A percentile compares a stretch with the other conserved stretches of the same genome.
These are phyloP conservation scores for Tragelaphus imberbis DNA, from an alignment of 2,113 vertebrate genomes.

Conservation along the genomic window DNA sequence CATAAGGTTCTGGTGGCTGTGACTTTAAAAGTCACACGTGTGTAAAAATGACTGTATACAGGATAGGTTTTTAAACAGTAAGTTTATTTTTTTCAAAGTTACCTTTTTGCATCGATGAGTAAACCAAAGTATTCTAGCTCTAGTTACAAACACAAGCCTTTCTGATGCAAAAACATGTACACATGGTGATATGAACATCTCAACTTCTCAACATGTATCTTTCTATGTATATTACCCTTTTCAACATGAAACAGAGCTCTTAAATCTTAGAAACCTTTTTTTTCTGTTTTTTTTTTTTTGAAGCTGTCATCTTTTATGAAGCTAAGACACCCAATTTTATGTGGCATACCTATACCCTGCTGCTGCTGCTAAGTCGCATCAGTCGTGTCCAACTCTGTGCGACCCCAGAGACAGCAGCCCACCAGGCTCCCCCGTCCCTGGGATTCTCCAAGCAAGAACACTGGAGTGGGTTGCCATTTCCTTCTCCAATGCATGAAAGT, in stretches of 20 bases:
- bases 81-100: not conserved
- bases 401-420: rapidly evolving
- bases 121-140: not conserved
- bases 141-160: not conserved
- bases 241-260: not conserved
- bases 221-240: not conserved
- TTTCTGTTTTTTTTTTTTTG: not conserved
- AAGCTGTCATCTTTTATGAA: not conserved
- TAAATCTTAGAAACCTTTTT: not conserved
- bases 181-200: not conserved
- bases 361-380: too few species aligned
- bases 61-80: not conserved
- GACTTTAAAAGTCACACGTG: not conserved
- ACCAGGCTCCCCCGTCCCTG: too few species aligned
- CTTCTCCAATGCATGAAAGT: too few species aligned
- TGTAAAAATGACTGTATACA: not conserved
- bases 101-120: not conserved
- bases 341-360: not conserved
- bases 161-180: not conserved
- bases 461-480: too few species aligned
- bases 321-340: not conserved
- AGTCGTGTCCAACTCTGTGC: too few species aligned
- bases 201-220: not conserved
- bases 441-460: too few species aligned
- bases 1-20: not conserved